A percentile compares a stretch with the other conserved stretches of the same genome.
Conservation (phyloP, 2,797 vertebrate species). For the Anas acuta region DNA sequence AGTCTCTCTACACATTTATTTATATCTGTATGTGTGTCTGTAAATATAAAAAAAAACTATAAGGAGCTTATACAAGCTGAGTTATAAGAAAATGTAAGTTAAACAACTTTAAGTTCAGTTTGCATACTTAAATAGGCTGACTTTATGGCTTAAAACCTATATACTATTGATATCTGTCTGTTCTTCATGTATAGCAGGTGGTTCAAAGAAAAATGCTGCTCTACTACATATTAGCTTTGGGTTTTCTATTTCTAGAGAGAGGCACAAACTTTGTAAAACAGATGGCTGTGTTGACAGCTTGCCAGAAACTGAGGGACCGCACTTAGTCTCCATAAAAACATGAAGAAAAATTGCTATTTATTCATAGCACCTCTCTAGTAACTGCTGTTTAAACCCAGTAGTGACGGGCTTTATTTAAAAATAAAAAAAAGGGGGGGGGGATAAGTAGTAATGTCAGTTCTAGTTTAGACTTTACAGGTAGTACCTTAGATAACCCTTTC, state of each 20-base stretch:
- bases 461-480: background rate
- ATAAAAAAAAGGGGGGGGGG: background rate
- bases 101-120: background rate
- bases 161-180: background rate
- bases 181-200: conserved; percentile 17
- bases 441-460: background rate
- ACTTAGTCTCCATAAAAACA: conserved; percentile 26
- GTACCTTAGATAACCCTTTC: background rate
- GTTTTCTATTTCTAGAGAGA: conserved; percentile 34
- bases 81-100: background rate
- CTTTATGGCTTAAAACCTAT: background rate
- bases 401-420: background rate
- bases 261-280: conserved; percentile 41
- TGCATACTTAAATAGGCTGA: background rate
- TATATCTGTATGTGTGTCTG: background rate
- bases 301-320: conserved; percentile 40
- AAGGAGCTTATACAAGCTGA: background rate
- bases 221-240: conserved; percentile 10
- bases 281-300: conserved; percentile 38
- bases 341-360: conserved; percentile 37
- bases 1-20: background rate
- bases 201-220: conserved; percentile 15
- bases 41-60: background rate
- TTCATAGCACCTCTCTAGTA: background rate
- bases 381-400: background rate